Percentiles rank a stretch among this genome's conserved stretches.
Evolutionary conservation across 2,797 vertebrate genomes (phyloP).

Genomic region (Cuniculus paca): DNA sequence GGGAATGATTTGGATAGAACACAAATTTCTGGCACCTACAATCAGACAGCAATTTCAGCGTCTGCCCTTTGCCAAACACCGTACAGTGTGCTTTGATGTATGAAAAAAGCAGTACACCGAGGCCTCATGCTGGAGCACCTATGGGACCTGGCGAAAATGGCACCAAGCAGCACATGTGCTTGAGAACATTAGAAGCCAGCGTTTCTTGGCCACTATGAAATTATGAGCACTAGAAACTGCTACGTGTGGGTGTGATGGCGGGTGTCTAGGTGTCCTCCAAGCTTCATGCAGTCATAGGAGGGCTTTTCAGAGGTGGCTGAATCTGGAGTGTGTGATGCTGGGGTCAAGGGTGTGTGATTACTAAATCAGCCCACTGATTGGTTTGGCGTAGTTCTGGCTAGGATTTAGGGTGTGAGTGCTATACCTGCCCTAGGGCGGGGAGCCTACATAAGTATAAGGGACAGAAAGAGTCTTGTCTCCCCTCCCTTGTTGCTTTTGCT

Average conservation of each 20-base stretch:
- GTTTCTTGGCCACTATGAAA: not conserved
- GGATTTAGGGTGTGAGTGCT: not conserved
- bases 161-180: fast-evolving
- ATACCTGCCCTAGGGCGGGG: not conserved
- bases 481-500: not conserved
- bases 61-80: not conserved
- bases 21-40: not conserved
- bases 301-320: not conserved
- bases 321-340: not conserved
- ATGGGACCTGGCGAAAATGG: not conserved
- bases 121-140: not conserved
- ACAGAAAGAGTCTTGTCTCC: not conserved
- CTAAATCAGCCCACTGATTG: not conserved
- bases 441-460: not conserved
- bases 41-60: not conserved
- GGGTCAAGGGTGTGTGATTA: not conserved
- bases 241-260: not conserved
- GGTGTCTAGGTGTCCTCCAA: not conserved
- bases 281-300: not conserved
- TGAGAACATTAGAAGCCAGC: not conserved
- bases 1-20: not conserved
- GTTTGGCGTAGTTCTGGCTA: not conserved
- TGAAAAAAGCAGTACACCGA: not conserved
- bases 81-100: not conserved
- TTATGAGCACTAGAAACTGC: not conserved